Evolutionary conservation across 2,888 invertebrate species (phyloP).

Genomic region (Buathra laborator): DNA sequence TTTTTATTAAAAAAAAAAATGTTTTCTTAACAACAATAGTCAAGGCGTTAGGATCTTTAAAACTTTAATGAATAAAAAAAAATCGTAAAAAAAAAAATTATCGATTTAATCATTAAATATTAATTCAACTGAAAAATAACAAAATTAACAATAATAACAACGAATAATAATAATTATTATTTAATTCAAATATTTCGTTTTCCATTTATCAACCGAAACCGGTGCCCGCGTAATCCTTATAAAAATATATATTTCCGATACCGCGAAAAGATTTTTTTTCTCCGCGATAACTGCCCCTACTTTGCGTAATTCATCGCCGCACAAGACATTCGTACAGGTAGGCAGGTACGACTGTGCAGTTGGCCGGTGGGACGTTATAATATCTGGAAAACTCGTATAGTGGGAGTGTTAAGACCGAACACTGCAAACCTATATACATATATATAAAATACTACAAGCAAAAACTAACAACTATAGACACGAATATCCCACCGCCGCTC

Average conservation of each 20-base stretch:
- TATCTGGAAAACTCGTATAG: conserved; percentile 19
- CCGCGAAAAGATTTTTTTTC: background rate
- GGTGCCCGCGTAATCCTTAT: too few relatives aligned
- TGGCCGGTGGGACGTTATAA: conserved; percentile 22
- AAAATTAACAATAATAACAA: too few relatives aligned
- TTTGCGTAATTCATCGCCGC: background rate
- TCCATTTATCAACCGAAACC: too few relatives aligned
- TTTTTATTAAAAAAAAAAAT: too few relatives aligned
- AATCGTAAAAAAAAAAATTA: too few relatives aligned
- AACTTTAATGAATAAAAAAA: too few relatives aligned
- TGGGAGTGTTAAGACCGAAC: conserved; percentile 32
- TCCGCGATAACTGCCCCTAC: background rate
- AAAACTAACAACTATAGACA: conserved; percentile 5
- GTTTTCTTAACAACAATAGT: too few relatives aligned
- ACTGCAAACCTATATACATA: background rate
- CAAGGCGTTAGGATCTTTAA: too few relatives aligned
- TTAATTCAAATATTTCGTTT: too few relatives aligned
- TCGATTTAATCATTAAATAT: too few relatives aligned
- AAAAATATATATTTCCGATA: background rate
- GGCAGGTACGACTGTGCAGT: background rate
- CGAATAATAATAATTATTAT: too few relatives aligned
- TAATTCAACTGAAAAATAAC: too few relatives aligned
- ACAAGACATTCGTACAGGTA: conserved; percentile 1
- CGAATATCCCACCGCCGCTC: background rate
- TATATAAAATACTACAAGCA: background rate